Conservation (phyloP, 2,797 vertebrate species). For the Phalanger gymnotis region DNA sequence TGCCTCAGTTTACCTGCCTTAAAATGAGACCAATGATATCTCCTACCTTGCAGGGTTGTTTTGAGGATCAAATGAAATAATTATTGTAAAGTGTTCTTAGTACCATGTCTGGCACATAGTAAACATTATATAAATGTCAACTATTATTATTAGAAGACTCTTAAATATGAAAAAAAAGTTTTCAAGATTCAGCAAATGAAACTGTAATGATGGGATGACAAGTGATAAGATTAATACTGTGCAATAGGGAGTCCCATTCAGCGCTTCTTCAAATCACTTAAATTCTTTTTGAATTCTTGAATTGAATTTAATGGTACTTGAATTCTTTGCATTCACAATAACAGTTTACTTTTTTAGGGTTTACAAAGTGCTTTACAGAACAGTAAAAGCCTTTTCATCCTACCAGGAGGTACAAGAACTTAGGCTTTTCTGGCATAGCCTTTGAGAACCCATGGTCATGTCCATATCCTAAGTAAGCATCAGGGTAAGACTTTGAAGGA, state of each 20-base stretch:
- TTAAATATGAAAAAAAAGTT: conserved; percentile 7
- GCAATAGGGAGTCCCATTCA: background rate
- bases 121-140: background rate
- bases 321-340: background rate
- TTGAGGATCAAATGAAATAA: no score
- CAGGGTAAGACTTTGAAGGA: no score
- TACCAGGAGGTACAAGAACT: no score
- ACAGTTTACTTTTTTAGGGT: background rate
- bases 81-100: no score
- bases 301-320: background rate
- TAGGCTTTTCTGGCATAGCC: no score
- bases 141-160: background rate
- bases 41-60: no score
- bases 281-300: background rate
- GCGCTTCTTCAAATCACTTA: background rate
- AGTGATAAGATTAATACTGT: background rate
- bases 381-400: background rate
- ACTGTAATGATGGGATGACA: background rate
- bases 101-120: no score
- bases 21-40: no score
- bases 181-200: conserved; percentile 3
- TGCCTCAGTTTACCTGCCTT: no score
- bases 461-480: no score
- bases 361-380: background rate
- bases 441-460: no score